A percentile compares a stretch with the other conserved stretches of the same genome.
phyloP scores from a whole-genome alignment of 2,888 invertebrate species.

The Resseliella maxima region DNA sequence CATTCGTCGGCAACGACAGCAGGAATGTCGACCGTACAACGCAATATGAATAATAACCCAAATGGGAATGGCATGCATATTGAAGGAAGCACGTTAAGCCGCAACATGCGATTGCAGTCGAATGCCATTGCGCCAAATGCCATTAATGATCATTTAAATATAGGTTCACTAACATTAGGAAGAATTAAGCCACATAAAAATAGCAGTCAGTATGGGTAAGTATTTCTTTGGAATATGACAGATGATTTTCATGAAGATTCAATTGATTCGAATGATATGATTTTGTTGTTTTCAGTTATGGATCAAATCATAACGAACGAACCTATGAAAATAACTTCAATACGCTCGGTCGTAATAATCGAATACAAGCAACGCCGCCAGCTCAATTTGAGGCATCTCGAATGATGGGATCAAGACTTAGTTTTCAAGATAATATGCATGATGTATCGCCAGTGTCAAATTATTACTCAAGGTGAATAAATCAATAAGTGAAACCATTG shows the following conservation, averaged over 20 bases:
- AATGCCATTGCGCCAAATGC: slow-evolving; percentile 65
- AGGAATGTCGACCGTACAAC: slow-evolving; percentile 73
- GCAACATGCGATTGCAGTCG: slow-evolving; percentile 66
- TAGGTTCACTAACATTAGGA: slow-evolving; percentile 66
- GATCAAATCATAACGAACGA: slow-evolving; percentile 61
- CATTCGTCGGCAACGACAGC: slow-evolving; percentile 87
- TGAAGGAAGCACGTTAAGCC: slow-evolving; percentile 56
- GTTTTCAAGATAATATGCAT: slow-evolving; percentile 40
- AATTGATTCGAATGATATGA: background rate
- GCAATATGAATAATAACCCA: slow-evolving; percentile 65
- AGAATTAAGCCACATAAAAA: slow-evolving; percentile 67
- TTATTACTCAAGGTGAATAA: slow-evolving; percentile 37
- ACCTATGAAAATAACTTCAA: slow-evolving; percentile 59
- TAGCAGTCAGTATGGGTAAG: slow-evolving; percentile 66
- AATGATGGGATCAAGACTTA: slow-evolving; percentile 27
- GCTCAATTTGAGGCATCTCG: background rate
- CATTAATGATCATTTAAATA: slow-evolving; percentile 62
- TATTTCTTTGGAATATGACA: background rate
- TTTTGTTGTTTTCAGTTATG: slow-evolving; percentile 62
- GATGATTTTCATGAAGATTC: background rate
- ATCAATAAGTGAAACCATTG: background rate
- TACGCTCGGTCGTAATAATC: slow-evolving; percentile 65
- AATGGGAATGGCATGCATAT: slow-evolving; percentile 55
- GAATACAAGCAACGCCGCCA: slow-evolving; percentile 57
- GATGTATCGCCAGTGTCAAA: slow-evolving; percentile 18